A percentile compares a stretch with the other conserved stretches of the same genome.
Evolutionary conservation across 2,888 invertebrate genomes (phyloP).

Genomic region (Pocota personata): DNA sequence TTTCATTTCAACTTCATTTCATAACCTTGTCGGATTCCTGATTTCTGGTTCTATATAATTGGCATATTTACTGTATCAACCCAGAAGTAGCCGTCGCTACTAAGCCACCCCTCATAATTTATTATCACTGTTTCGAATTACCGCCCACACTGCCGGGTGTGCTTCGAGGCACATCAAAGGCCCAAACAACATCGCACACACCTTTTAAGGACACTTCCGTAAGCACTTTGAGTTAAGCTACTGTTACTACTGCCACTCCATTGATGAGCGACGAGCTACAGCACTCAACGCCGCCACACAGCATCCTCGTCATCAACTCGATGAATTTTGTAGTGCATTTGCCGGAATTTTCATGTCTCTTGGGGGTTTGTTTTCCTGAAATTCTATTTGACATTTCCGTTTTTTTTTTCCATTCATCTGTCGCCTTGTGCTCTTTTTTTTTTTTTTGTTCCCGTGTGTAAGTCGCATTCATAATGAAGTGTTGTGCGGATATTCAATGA

Average conservation of each 20-base stretch:
- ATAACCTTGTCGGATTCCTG: neutral
- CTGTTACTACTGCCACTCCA: constrained; percentile 25
- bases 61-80: neutral
- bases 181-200: constrained; percentile 44
- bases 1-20: too few relatives aligned
- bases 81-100: neutral
- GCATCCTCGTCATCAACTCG: constrained; percentile 14
- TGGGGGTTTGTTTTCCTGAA: constrained; percentile 60
- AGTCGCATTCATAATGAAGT: constrained; percentile 69
- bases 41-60: neutral
- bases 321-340: constrained; percentile 63
- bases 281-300: constrained; percentile 31
- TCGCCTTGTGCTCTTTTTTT: constrained; percentile 5
- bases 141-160: constrained; percentile 36
- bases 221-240: constrained; percentile 52
- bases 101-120: constrained; percentile 53
- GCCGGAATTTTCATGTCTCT: constrained; percentile 62
- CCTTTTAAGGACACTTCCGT: constrained; percentile 63
- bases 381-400: constrained; percentile 69
- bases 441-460: constrained; percentile 33
- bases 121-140: constrained; percentile 61
- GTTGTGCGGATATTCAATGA: constrained; percentile 63
- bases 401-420: constrained; percentile 2
- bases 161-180: constrained; percentile 54
- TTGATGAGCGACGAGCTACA: neutral